Evolutionary conservation across 1,140 invertebrate species (phyloP), one percentile per base, ranked within the genome.

Genomic region (Helicorthomorpha holstii): DNA sequence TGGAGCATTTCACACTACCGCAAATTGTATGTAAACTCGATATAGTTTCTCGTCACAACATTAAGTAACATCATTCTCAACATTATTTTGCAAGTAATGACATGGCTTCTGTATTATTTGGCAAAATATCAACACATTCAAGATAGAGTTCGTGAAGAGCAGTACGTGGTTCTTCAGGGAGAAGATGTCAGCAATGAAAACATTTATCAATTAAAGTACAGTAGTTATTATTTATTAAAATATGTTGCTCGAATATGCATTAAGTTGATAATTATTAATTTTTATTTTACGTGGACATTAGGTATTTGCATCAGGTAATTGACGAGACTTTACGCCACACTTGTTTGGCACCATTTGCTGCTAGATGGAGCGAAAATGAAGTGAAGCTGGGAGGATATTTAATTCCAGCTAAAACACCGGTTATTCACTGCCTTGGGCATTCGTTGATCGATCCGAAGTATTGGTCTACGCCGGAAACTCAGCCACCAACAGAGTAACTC

Each of bases 51-150:
- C 16, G 16, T 7, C 29, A 16, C 16, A 34, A 16, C 7, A 34
- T 34, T 34, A 34, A 7, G 7, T 34, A 34, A 34, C 16, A 7
- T 34, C 29, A 34, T 7, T 34, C 16, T 34, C 16, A 16, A 34
- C 29, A 7, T 34, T 16, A 7, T n/a, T n/a, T 27, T 43, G 3
- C 14, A 16, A 66, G 66, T 64, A 27, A 44, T 68, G 29, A 59
- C 62, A 0, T 68, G 66, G 66, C 48, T 50, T 12, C 47, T 68
- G 4, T 67, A 66, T 48, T 67, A 62, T 54, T 49, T 68, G 52
- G 63, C 64, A 2, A 63, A 56, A 16, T 58, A 68, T 47, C 45
- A 51, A 23, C 59, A 65, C 27, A 49, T 64, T 3, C 64, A 68
- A 48, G 58, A 66, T 1, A 63, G 63, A 55, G 44, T 65, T 10